Percentiles rank a stretch among this genome's conserved stretches.
These are phyloP conservation scores for Gavia stellata DNA, from an alignment of 2,113 vertebrate genomes.

Conservation along the genomic window DNA sequence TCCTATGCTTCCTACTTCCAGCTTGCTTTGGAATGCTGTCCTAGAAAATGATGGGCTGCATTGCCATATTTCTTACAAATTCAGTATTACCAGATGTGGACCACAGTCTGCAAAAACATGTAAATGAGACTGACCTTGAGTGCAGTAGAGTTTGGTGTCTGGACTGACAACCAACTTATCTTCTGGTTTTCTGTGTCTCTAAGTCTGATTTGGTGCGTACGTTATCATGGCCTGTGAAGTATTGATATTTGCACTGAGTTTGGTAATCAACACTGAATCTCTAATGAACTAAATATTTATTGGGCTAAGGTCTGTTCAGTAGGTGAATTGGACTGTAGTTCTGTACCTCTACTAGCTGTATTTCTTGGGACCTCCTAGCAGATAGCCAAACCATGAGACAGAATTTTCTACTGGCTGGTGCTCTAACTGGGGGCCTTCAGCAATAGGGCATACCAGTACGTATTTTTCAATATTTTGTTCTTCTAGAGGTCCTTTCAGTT, in stretches of 20 bases:
- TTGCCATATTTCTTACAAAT: not conserved
- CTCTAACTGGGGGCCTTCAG: not conserved
- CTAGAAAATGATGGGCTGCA: not conserved
- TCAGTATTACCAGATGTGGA: not conserved
- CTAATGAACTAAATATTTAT: not conserved
- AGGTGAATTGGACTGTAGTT: not conserved
- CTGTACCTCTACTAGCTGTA: not conserved
- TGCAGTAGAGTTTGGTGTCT: not conserved
- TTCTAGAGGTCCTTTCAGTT: not conserved
- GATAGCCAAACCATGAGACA: not conserved
- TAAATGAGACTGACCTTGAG: not conserved
- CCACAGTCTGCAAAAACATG: not conserved
- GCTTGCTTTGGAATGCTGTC: not conserved
- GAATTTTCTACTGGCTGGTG: not conserved
- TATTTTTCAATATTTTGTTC: not conserved
- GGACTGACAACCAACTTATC: not conserved
- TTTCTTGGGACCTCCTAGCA: not conserved
- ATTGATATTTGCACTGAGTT: not conserved
- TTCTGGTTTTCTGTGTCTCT: not conserved
- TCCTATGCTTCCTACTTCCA: not conserved
- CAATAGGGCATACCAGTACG: accelerated
- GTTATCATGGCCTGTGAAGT: not conserved
- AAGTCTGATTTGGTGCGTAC: not conserved
- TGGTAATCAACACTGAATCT: not conserved
- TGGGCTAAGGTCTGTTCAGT: not conserved